phyloP scores from a whole-genome alignment of 2,113 vertebrate species.

The Bos javanicus region DNA sequence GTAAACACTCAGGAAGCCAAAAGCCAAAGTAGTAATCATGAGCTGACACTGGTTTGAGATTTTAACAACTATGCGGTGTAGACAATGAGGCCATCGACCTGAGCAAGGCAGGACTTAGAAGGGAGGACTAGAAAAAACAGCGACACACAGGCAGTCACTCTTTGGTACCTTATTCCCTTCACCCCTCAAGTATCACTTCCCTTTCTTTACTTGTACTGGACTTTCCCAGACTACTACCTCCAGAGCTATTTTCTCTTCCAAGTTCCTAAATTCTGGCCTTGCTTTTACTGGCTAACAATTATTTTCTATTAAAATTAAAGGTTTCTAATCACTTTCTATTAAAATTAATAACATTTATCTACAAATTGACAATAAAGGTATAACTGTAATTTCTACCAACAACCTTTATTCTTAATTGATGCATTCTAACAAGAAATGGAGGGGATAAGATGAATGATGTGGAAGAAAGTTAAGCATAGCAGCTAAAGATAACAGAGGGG shows the following conservation, averaged over 20 bases:
- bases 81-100: not conserved
- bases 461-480: not conserved
- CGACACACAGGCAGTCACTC: not conserved
- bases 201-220: not conserved
- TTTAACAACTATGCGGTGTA: not conserved
- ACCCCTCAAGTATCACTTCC: not conserved
- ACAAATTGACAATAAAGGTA: not conserved
- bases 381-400: not conserved
- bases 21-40: not conserved
- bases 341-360: not conserved
- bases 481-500: not conserved
- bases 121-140: not conserved
- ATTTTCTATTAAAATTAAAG: conserved; percentile 5
- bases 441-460: not conserved
- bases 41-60: not conserved
- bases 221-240: not conserved
- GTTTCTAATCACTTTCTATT: not conserved
- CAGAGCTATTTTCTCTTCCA: not conserved
- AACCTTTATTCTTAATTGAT: not conserved
- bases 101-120: not conserved
- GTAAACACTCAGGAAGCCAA: not conserved
- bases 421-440: not conserved
- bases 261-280: not conserved
- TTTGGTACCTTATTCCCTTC: not conserved
- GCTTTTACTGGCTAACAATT: not conserved